Conservation (phyloP, 35 echinoderm and acorn worm genomes). For the Chiridota heheva region DNA sequence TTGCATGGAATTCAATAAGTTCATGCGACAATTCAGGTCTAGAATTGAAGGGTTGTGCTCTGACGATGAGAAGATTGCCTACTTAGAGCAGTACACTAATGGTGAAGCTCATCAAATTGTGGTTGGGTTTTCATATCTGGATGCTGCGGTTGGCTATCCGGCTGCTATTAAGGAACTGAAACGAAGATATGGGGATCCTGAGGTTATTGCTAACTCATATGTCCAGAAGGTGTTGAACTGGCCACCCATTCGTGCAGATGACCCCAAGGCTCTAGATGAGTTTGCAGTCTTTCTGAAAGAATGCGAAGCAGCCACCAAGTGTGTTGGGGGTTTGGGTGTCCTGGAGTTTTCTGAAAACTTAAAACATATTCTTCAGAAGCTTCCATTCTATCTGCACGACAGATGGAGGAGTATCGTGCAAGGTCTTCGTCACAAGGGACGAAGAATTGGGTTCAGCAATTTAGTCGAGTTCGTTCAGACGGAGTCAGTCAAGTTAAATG, state of each 20-base stretch:
- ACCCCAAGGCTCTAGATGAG: conserved; percentile 52
- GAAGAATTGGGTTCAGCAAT: conserved; percentile 3
- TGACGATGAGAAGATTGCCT: conserved; percentile 33
- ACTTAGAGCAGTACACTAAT: conserved; percentile 29
- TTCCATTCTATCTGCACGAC: conserved; percentile 31
- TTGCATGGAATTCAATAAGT: conserved; percentile 39
- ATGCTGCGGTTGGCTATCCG: conserved; percentile 46
- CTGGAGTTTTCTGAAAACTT: too few species aligned
- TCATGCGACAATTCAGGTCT: conserved; percentile 44
- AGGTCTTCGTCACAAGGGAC: neutral
- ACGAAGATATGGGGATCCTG: conserved; percentile 44
- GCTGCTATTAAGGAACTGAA: conserved; percentile 40
- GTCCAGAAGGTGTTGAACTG: conserved; percentile 25
- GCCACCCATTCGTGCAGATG: conserved; percentile 34
- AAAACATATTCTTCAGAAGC: conserved; percentile 22
- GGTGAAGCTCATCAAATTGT: conserved; percentile 51
- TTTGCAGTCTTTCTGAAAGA: conserved; percentile 42
- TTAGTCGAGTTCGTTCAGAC: conserved; percentile 20
- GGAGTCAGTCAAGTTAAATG: conserved; percentile 12
- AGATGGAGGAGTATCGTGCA: conserved; percentile 44
- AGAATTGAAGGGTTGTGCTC: conserved; percentile 19
- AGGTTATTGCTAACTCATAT: conserved; percentile 45
- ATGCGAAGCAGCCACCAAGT: conserved; percentile 39
- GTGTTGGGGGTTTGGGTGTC: conserved; percentile 39
- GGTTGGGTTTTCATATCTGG: conserved; percentile 42